Evolutionary conservation across 2,888 invertebrate genomes (phyloP).

Genomic region (Diarsia rubi): DNA sequence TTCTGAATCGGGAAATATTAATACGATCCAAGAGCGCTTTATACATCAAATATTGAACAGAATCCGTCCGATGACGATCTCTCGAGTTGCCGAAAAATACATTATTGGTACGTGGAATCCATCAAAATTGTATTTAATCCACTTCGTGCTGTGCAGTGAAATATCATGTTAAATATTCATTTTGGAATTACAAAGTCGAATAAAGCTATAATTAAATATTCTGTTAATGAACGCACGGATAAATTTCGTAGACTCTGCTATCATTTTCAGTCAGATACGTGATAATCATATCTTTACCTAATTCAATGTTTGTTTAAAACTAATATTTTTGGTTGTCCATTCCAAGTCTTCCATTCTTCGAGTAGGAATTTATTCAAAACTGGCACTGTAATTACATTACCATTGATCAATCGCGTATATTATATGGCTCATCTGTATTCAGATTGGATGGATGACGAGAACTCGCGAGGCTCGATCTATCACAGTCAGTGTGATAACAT

Average conservation of each 20-base stretch:
- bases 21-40: conserved; percentile 37
- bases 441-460: conserved; percentile 54
- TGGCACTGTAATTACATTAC: conserved; percentile 46
- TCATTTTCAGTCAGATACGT: background rate
- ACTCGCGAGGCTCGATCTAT: conserved; percentile 52
- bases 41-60: conserved; percentile 43
- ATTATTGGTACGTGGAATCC: conserved; percentile 19
- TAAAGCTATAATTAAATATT: background rate
- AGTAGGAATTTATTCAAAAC: conserved; percentile 21
- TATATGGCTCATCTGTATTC: conserved; percentile 60
- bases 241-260: background rate
- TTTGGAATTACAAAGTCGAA: background rate
- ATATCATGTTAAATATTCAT: conserved; percentile 10
- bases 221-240: background rate
- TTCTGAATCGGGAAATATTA: conserved; percentile 47
- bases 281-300: background rate
- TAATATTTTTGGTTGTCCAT: background rate
- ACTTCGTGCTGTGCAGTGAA: conserved; percentile 15
- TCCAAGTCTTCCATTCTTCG: background rate
- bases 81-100: conserved; percentile 34
- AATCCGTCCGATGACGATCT: conserved; percentile 27
- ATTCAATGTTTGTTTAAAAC: background rate
- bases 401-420: conserved; percentile 52
- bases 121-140: conserved; percentile 41
- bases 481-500: conserved; percentile 62